These are phyloP conservation scores for Stegastes partitus DNA, from an alignment of 2,113 vertebrate species.

Conservation along the genomic window DNA sequence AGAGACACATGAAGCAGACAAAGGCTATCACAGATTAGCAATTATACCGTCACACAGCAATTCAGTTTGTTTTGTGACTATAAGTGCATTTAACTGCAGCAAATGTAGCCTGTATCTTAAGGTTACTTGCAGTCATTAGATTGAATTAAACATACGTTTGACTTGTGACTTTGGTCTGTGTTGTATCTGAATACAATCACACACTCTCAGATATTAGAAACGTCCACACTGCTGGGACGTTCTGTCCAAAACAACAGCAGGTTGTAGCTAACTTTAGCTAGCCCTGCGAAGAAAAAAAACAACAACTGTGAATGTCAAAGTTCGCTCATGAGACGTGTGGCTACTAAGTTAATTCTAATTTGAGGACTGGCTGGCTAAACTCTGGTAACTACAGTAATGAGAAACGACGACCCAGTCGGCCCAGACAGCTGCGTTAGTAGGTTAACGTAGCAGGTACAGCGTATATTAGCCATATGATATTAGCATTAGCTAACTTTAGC, in stretches of 20 bases:
- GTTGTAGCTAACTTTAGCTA: constrained; percentile 17
- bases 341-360: neutral
- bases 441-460: neutral
- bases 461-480: too few species aligned
- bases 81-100: too few species aligned
- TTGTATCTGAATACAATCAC: neutral
- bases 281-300: neutral
- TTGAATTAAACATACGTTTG: neutral
- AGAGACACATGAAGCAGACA: too few species aligned
- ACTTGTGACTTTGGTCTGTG: neutral
- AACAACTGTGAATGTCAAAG: constrained; percentile 29
- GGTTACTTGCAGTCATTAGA: neutral
- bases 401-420: neutral
- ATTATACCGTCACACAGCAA: too few species aligned
- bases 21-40: too few species aligned
- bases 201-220: too few species aligned
- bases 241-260: neutral
- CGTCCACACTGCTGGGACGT: neutral
- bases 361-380: neutral
- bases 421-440: neutral
- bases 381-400: too few species aligned
- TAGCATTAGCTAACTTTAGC: constrained; percentile 42
- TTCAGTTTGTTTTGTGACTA: too few species aligned
- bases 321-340: neutral
- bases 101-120: neutral